These are phyloP conservation scores for Oscheius sp. DNA, from an alignment of 2,888 invertebrate species.

Conservation along the genomic window DNA sequence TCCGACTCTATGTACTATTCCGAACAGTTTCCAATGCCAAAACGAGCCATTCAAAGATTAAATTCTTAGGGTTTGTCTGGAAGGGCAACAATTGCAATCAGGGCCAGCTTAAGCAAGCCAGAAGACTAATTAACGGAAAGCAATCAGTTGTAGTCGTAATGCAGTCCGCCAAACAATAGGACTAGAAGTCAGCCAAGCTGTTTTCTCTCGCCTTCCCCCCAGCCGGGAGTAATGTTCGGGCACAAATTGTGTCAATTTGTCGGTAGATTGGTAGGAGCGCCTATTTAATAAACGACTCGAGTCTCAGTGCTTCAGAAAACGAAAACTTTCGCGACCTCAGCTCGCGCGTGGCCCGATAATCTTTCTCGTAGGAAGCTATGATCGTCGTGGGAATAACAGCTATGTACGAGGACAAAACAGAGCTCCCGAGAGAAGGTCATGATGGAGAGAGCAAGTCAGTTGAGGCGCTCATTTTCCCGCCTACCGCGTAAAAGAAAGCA, in stretches of 20 bases:
- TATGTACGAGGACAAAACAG: conserved; percentile 24
- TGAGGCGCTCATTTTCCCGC: conserved; percentile 25
- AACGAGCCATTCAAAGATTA: not conserved
- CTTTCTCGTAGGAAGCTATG: conserved; percentile 14
- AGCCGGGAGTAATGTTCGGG: conserved; percentile 16
- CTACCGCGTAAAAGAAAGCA: conserved; percentile 15
- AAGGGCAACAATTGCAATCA: not conserved
- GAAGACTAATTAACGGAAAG: conserved; percentile 7
- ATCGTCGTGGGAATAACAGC: conserved; percentile 31
- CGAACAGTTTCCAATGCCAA: no score
- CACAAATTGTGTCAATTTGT: conserved; percentile 33
- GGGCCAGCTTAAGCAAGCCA: conserved; percentile 1
- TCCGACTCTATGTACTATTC: no score
- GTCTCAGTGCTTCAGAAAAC: conserved; percentile 12
- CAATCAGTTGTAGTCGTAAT: not conserved
- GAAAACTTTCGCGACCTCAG: conserved; percentile 1
- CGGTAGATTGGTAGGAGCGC: conserved; percentile 31
- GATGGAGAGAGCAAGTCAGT: conserved; percentile 11
- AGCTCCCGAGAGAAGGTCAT: conserved; percentile 26
- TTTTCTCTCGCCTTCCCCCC: conserved; percentile 10
- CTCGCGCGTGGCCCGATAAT: conserved; percentile 13
- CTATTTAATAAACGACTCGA: conserved; percentile 27
- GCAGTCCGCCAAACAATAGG: not conserved
- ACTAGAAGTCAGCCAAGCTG: conserved; percentile 6
- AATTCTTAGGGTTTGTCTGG: not conserved